A percentile compares a stretch with the other conserved stretches of the same genome.
These are phyloP conservation scores for Anableps anableps DNA, from an alignment of 2,797 vertebrate species.

Conservation along the genomic window DNA sequence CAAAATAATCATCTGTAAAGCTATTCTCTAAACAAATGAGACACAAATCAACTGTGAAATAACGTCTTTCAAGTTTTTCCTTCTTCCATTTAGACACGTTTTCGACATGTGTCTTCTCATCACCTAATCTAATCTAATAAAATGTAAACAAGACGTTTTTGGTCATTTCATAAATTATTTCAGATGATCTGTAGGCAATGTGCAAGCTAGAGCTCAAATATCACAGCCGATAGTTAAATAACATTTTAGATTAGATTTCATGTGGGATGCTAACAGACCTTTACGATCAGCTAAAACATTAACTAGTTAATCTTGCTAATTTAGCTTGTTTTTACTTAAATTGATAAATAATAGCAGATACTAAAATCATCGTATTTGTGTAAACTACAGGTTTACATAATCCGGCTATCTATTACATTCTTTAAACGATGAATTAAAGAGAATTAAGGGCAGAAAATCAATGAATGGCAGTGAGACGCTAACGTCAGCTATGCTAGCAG, in stretches of 20 bases:
- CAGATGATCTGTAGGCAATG: neutral
- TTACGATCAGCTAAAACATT: neutral
- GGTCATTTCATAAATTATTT: neutral
- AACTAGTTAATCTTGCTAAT: neutral
- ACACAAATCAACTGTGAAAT: neutral
- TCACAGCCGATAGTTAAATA: neutral
- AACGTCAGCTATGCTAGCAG: slow-evolving; percentile 53
- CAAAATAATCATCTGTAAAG: no score
- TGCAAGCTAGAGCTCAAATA: neutral
- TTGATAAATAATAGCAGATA: no score
- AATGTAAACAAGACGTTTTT: neutral
- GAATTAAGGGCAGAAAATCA: slow-evolving; percentile 4
- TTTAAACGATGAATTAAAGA: neutral
- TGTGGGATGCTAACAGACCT: neutral
- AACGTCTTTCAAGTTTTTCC: neutral
- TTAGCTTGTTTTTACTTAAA: neutral
- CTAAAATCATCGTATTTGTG: neutral
- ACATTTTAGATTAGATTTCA: neutral
- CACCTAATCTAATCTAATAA: neutral
- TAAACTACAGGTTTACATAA: neutral
- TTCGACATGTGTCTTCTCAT: neutral
- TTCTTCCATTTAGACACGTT: neutral
- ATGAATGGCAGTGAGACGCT: slow-evolving; percentile 35
- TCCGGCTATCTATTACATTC: neutral
- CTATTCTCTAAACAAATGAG: no score